Conservation (phyloP, 2,797 vertebrate species). For the Syngnathus acus region DNA sequence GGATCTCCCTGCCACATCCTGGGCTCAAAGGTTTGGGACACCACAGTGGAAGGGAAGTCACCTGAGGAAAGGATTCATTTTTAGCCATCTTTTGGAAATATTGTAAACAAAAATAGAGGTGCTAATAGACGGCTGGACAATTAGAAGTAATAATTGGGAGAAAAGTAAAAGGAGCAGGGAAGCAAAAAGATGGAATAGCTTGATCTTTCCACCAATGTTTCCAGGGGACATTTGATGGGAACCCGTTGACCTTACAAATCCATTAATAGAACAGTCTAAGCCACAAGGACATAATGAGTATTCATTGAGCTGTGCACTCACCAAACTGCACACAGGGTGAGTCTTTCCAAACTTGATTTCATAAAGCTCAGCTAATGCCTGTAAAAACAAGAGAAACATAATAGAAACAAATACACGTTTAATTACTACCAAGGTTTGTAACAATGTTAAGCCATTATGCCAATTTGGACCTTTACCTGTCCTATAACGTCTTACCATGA, state of each 20-base stretch:
- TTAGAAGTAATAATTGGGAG: no score
- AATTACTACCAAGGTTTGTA: neutral
- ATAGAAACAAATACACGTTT: neutral
- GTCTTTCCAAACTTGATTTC: constrained; percentile 98
- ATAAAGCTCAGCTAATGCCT: constrained; percentile 96
- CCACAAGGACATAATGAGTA: neutral
- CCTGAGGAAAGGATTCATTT: constrained; percentile 55
- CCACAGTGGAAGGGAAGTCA: constrained; percentile 87
- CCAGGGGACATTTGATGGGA: neutral
- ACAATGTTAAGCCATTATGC: neutral
- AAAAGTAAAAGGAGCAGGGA: neutral
- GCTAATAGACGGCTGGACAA: neutral
- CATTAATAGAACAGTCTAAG: constrained; percentile 8
- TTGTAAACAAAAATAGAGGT: neutral
- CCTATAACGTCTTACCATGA: constrained; percentile 79
- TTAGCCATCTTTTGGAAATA: neutral
- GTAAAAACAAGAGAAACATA: constrained; percentile 28
- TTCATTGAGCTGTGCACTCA: constrained; percentile 45
- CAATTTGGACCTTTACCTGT: constrained; percentile 1
- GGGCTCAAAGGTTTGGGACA: constrained; percentile 88
- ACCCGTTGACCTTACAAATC: neutral
- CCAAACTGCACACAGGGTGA: constrained; percentile 92
- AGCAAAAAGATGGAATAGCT: neutral
- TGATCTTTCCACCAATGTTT: neutral
- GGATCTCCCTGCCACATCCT: constrained; percentile 89